phyloP scores from a whole-genome alignment of 2,113 vertebrate species.

The Tragelaphus buxtoni region DNA sequence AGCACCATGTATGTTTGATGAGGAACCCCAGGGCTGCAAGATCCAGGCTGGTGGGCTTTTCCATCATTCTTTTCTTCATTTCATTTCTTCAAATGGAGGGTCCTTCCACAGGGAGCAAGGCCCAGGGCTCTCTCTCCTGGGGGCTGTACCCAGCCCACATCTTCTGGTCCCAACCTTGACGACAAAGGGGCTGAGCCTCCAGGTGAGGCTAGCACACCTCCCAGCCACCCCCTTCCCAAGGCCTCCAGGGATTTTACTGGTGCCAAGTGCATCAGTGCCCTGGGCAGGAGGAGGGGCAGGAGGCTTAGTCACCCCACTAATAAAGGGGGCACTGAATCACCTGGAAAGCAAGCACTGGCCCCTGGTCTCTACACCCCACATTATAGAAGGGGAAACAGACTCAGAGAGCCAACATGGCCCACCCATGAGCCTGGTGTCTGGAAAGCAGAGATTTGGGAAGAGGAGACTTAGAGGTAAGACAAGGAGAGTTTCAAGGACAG shows the following conservation, averaged over 20 bases:
- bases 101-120: neutral
- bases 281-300: neutral
- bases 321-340: neutral
- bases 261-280: rapidly evolving
- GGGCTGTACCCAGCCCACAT: neutral
- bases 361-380: neutral
- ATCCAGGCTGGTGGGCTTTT: neutral
- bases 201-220: neutral
- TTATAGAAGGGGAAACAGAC: neutral
- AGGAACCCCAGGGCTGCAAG: neutral
- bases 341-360: neutral
- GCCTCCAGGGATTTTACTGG: neutral
- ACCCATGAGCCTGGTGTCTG: neutral
- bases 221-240: neutral
- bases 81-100: neutral
- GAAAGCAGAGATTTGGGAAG: neutral
- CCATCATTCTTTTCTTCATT: neutral
- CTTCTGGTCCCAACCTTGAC: neutral
- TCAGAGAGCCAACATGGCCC: neutral
- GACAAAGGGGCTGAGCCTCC: neutral
- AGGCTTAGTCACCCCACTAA: neutral
- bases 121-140: neutral
- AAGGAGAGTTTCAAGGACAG: neutral
- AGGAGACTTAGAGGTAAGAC: neutral
- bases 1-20: too few relatives aligned